phyloP scores from a whole-genome alignment of 1,140 invertebrate genomes.

The Lepidurus packardi region DNA sequence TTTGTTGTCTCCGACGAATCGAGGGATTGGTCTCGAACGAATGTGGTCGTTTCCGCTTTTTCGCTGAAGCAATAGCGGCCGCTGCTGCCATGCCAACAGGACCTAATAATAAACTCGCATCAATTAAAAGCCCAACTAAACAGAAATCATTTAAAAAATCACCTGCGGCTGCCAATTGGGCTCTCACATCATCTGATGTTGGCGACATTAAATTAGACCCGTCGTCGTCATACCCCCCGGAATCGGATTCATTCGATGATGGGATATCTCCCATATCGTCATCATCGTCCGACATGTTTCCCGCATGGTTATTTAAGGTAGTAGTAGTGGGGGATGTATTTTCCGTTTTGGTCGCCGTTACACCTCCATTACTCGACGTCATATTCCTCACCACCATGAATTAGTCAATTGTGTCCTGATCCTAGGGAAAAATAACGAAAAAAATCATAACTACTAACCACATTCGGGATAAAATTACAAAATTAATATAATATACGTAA shows the following conservation, averaged over 20 bases:
- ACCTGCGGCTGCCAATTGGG: conserved; percentile 84
- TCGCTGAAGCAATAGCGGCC: conserved; percentile 91
- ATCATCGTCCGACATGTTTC: conserved; percentile 36
- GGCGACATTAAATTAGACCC: conserved; percentile 44
- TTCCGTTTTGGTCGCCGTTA: not conserved
- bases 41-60: conserved; percentile 90
- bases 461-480: not conserved
- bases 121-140: conserved; percentile 34
- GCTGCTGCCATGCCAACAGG: conserved; percentile 94
- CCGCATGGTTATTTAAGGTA: conserved; percentile 14
- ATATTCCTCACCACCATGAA: conserved; percentile 11
- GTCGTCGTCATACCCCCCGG: conserved; percentile 31
- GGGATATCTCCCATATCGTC: conserved; percentile 37
- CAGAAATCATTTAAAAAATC: conserved; percentile 48
- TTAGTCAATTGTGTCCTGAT: not conserved
- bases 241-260: conserved; percentile 31
- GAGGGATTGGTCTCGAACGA: conserved; percentile 98
- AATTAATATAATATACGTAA: not conserved
- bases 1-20: conserved; percentile 91
- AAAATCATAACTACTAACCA: not conserved
- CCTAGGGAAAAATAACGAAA: not conserved
- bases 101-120: conserved; percentile 51
- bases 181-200: conserved; percentile 76
- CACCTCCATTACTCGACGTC: conserved; percentile 18
- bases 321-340: not conserved